These are phyloP conservation scores for Drosophila gaucha DNA, from an alignment of 2,888 invertebrate species.

Conservation along the genomic window DNA sequence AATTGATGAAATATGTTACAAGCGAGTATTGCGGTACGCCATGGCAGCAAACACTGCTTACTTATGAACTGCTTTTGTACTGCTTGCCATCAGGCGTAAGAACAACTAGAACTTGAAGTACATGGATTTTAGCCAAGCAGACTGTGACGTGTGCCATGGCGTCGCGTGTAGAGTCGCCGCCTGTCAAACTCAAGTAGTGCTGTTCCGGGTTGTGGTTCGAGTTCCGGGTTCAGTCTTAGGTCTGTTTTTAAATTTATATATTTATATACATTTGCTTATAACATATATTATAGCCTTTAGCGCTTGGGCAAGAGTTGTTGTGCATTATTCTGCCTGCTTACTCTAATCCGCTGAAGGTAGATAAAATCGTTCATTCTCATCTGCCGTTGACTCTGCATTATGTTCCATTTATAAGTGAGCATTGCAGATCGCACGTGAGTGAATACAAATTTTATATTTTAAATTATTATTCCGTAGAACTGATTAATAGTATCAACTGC, in stretches of 20 bases:
- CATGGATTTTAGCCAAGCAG: rapidly evolving
- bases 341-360: conserved; percentile 84
- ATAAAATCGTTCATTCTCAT: conserved; percentile 81
- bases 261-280: not conserved
- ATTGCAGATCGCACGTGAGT: conserved; percentile 70
- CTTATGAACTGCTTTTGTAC: conserved; percentile 13
- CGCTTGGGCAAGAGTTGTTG: conserved; percentile 81
- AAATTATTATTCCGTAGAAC: not conserved
- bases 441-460: conserved; percentile 64
- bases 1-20: conserved; percentile 46
- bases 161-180: conserved; percentile 16
- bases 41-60: conserved; percentile 15
- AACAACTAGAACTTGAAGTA: conserved; percentile 9
- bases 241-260: not conserved
- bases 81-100: conserved; percentile 22
- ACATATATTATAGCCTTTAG: conserved; percentile 66
- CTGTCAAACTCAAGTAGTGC: too few relatives aligned
- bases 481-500: not conserved
- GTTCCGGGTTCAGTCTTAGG: too few relatives aligned
- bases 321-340: conserved; percentile 59
- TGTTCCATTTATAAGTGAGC: conserved; percentile 62
- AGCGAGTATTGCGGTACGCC: not conserved
- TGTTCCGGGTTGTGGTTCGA: conserved; percentile 37
- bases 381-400: conserved; percentile 81
- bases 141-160: conserved; percentile 13